phyloP scores from a whole-genome alignment of 2,797 vertebrate species.

The Acestrorhynchus altus region DNA sequence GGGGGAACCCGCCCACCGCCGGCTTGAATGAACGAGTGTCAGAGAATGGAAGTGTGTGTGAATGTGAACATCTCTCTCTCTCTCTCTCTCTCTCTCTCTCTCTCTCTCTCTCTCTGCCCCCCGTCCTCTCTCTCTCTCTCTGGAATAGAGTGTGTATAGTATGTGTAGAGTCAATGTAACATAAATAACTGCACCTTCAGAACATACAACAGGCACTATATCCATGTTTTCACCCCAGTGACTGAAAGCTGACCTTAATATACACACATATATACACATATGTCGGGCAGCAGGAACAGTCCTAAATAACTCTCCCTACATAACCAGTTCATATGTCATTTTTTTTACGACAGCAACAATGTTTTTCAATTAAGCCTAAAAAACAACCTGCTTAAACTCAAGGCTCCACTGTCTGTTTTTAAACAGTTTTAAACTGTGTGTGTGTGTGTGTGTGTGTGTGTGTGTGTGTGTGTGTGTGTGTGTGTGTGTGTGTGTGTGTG shows the following conservation, averaged over 20 bases:
- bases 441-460: not conserved
- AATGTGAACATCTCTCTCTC: not conserved
- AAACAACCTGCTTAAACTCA: not conserved
- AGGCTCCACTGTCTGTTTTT: not conserved
- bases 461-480: not conserved
- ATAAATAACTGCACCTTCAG: too few species aligned
- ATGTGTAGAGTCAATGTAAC: too few species aligned
- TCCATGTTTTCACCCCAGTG: too few species aligned
- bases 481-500: not conserved
- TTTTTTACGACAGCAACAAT: not conserved
- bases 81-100: not conserved
- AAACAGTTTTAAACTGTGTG: not conserved
- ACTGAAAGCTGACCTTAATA: too few species aligned
- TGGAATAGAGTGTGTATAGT: too few species aligned
- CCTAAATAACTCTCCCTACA: too few species aligned
- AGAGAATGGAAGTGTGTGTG: conserved; percentile 25
- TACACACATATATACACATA: too few species aligned
- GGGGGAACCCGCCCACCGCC: conserved; percentile 38
- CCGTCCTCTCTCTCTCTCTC: too few species aligned
- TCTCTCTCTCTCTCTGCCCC: too few species aligned
- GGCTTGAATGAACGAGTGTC: conserved; percentile 35
- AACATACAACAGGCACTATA: too few species aligned
- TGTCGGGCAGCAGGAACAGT: too few species aligned
- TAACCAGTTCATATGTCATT: not conserved
- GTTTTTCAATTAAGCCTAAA: not conserved